Evolutionary conservation across 2,113 vertebrate genomes (phyloP), one percentile per base, ranked within the genome.

Genomic region (Hippocampus abdominalis): DNA sequence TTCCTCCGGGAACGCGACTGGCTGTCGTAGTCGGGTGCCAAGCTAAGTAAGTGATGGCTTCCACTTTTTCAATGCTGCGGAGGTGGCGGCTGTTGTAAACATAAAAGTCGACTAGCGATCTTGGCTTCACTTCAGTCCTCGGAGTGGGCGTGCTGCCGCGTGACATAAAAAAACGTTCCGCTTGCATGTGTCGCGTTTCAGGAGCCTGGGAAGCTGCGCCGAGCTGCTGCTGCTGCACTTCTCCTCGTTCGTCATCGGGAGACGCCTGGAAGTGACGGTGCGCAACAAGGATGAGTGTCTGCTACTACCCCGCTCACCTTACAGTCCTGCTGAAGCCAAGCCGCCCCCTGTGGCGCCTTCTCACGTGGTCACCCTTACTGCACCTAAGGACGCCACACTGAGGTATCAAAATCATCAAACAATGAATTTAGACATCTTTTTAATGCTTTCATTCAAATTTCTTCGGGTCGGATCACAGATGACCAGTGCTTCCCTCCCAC

Each of bases 141-240:
- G 23, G 40, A 62, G 32, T 18, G 4, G 13, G 2, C 46, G 16
- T 40, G 12, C 25, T 66, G 15, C 53, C 36, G n/a, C 39, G 0
- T 21, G 1, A 16, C 64, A 16, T 64, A 49, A 62, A 71, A 71
- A 66, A 39, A 4, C 66, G 36, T 8, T 46, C 21, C 18, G 9
- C 16, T 23, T 12, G 29, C 3, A 9, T 59, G 12, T 12, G 13
- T 23, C 6, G 18, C 39, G 27, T 63, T 32, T 23, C 81, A 98
- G 97, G 87, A 94, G 88, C 71, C 84, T 92, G 27, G 96, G 96
- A 25, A 86, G 86, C 69, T 95, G 93, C 78, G 84, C 84, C 39
- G 97, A 99, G 70, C 92, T 98, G 21, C 90, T 99, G 5, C 79
- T 98, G 73, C 91, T 99, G 68, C 94, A 92, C 67, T 99, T 98